phyloP scores from a whole-genome alignment of 1,140 invertebrate genomes.

The Nymphalis io region DNA sequence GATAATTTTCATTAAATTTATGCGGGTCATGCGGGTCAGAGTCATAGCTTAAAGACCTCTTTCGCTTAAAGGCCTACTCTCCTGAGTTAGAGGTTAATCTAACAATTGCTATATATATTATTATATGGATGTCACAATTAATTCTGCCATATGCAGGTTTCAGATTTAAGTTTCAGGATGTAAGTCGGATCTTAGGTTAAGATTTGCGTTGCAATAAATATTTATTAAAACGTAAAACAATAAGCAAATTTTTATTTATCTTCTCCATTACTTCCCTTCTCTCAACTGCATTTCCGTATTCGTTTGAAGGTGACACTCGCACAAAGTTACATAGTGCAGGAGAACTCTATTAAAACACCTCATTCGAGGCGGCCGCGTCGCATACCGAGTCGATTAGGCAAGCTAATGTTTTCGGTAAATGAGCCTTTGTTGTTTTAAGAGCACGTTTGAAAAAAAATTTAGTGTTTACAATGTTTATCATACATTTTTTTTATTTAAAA shows the following conservation, averaged over 20 bases:
- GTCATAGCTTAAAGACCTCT: no score
- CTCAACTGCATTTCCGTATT: constrained; percentile 30
- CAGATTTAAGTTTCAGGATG: no score
- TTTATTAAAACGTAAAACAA: background rate
- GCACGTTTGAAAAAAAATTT: constrained; percentile 5
- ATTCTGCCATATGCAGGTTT: no score
- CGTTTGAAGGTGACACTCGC: constrained; percentile 52
- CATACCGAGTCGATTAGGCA: constrained; percentile 55
- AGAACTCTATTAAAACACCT: constrained; percentile 66
- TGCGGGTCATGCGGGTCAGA: no score
- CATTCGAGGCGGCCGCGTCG: constrained; percentile 45
- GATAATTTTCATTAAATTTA: no score
- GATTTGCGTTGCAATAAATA: no score
- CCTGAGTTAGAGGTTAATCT: no score
- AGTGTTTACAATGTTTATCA: background rate
- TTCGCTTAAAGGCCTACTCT: no score
- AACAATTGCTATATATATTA: no score
- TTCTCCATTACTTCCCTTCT: constrained; percentile 24
- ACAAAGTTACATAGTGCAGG: constrained; percentile 60
- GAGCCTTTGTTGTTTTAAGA: background rate
- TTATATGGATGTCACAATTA: no score
- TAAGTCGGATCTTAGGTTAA: no score
- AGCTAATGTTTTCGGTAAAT: constrained; percentile 29
- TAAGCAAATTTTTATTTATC: no score
- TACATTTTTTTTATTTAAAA: background rate